Conservation (phyloP, 2,113 vertebrate genomes). For the Oxyruncus cristatus region DNA sequence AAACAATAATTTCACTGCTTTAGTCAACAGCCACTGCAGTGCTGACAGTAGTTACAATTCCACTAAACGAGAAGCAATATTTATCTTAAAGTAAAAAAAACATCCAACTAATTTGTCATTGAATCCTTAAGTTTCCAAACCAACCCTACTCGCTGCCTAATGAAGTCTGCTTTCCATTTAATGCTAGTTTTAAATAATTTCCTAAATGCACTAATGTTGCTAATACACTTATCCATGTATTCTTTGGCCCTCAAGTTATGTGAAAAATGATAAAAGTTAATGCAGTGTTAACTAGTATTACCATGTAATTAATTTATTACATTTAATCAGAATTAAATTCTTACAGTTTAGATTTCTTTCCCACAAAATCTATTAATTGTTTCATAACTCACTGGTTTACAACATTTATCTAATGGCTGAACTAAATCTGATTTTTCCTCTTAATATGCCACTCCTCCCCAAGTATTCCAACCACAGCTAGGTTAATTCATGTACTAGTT, state of each 20-base stretch:
- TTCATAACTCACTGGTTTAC: neutral
- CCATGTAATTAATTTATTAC: neutral
- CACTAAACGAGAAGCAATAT: neutral
- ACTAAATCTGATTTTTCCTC: neutral
- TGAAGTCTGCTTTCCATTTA: neutral
- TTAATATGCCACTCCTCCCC: neutral
- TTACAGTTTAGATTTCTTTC: neutral
- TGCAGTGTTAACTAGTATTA: neutral
- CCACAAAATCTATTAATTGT: neutral
- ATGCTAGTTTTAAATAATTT: neutral
- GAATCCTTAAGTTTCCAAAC: neutral
- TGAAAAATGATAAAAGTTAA: neutral
- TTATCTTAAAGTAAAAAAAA: neutral
- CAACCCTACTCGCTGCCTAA: neutral
- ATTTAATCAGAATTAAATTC: neutral
- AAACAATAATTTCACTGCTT: neutral
- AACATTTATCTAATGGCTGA: neutral
- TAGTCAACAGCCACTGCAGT: neutral
- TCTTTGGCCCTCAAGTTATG: neutral
- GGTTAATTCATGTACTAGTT: neutral
- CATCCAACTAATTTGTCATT: rapidly evolving
- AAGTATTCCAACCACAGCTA: neutral
- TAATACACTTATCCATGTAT: neutral
- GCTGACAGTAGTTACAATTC: neutral
- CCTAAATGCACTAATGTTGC: neutral